phyloP scores from a whole-genome alignment of 2,113 vertebrate species.

The Oenanthe oenanthe region DNA sequence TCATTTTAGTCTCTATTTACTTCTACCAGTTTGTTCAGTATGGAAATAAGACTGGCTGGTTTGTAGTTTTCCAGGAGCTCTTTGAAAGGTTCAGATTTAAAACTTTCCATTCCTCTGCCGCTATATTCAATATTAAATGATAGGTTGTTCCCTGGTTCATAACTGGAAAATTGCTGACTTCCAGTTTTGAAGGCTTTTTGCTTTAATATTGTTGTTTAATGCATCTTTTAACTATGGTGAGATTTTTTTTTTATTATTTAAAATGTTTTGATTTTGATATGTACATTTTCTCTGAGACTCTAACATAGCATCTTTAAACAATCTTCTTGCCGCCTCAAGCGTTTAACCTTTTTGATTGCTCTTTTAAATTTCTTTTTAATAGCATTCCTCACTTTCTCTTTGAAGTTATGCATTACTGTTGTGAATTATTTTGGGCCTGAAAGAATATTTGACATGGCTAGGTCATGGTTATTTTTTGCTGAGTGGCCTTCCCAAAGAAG shows the following conservation, averaged over 20 bases:
- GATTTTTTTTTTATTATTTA: neutral
- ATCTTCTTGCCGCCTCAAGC: neutral
- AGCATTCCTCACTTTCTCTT: neutral
- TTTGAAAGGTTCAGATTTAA: slow-evolving; percentile 3
- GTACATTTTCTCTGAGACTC: neutral
- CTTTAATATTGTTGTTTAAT: slow-evolving; percentile 1
- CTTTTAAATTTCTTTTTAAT: neutral
- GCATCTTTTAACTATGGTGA: neutral
- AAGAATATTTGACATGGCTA: neutral
- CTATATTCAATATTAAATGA: slow-evolving; percentile 23
- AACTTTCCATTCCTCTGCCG: slow-evolving; percentile 15
- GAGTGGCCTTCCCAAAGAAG: neutral
- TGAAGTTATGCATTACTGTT: neutral
- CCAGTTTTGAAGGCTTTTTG: neutral
- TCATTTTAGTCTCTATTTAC: slow-evolving; percentile 27
- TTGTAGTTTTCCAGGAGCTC: slow-evolving; percentile 35
- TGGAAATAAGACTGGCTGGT: slow-evolving; percentile 47
- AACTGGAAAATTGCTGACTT: slow-evolving; percentile 29
- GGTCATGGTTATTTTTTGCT: neutral
- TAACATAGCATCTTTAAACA: slow-evolving; percentile 12
- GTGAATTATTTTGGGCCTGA: neutral
- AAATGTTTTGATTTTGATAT: slow-evolving; percentile 8
- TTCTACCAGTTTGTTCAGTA: slow-evolving; percentile 51
- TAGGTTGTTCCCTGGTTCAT: slow-evolving; percentile 11
- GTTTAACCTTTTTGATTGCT: neutral